phyloP scores from a whole-genome alignment of 2,113 vertebrate genomes.

The Misgurnus anguillicaudatus region DNA sequence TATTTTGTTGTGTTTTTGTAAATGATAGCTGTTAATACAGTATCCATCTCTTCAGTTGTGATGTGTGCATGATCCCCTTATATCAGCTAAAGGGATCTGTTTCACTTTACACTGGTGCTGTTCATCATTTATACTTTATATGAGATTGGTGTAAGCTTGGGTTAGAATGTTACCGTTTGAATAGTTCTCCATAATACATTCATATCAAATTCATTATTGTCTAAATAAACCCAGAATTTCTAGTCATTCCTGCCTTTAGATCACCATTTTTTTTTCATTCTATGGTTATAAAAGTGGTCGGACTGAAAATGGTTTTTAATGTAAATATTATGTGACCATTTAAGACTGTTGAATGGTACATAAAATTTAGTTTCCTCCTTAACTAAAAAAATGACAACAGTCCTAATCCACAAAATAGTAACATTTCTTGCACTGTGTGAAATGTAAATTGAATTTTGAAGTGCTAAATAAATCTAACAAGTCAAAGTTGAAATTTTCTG shows the following conservation, averaged over 20 bases:
- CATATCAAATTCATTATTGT: background rate
- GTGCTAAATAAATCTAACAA: conserved; percentile 22
- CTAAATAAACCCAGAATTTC: background rate
- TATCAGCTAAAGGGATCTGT: conserved; percentile 22
- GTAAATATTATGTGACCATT: background rate
- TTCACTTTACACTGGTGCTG: conserved; percentile 35
- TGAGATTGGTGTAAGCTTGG: background rate
- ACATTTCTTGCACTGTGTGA: conserved; percentile 14
- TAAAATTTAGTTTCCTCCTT: background rate
- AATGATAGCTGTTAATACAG: background rate
- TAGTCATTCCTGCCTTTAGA: background rate
- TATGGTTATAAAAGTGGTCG: background rate
- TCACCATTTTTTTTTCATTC: background rate
- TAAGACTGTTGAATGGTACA: background rate
- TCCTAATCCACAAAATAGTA: background rate
- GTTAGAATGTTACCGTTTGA: conserved; percentile 4
- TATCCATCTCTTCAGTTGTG: conserved; percentile 7
- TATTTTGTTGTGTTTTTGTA: background rate
- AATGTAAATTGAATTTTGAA: conserved; percentile 22
- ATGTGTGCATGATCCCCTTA: conserved; percentile 21
- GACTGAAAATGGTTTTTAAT: background rate
- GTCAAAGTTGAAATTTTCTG: background rate
- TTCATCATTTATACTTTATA: conserved; percentile 7
- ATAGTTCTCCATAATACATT: background rate
- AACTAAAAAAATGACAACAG: background rate